phyloP scores from a whole-genome alignment of 2,888 invertebrate genomes.

The Tenthredo mesomela region DNA sequence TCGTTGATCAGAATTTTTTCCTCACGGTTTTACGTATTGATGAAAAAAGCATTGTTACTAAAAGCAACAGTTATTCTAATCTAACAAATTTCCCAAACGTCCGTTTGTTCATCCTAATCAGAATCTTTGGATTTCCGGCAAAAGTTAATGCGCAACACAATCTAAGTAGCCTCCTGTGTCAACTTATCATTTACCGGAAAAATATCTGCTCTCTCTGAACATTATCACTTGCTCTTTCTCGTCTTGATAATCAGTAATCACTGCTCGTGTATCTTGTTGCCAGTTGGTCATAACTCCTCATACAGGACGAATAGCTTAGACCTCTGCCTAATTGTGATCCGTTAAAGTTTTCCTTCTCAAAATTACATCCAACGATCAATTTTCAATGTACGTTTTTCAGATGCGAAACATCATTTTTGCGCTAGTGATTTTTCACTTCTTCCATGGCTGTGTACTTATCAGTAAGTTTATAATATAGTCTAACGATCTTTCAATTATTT shows the following conservation, averaged over 20 bases:
- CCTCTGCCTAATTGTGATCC: background rate
- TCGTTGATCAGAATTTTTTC: background rate
- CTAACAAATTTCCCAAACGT: background rate
- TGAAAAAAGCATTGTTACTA: background rate
- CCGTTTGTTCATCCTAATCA: background rate
- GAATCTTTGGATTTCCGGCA: background rate
- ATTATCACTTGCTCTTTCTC: slow-evolving; percentile 1
- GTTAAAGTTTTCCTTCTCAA: background rate
- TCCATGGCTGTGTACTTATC: slow-evolving; percentile 33
- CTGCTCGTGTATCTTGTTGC: background rate
- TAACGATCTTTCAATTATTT: background rate
- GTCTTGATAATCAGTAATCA: slow-evolving; percentile 14
- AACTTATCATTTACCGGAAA: slow-evolving; percentile 9
- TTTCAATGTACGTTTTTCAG: slow-evolving; percentile 24
- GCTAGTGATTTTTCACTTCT: slow-evolving; percentile 43
- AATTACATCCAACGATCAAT: slow-evolving; percentile 1
- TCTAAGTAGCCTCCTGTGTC: background rate
- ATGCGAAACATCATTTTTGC: slow-evolving; percentile 44
- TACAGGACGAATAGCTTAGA: slow-evolving; percentile 20
- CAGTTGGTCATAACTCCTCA: slow-evolving; percentile 11
- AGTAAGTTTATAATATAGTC: slow-evolving; percentile 9
- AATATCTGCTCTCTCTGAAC: slow-evolving; percentile 12
- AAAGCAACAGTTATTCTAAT: background rate
- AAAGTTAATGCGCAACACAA: background rate
- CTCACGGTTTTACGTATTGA: background rate